phyloP scores from a whole-genome alignment of 2,113 vertebrate species.

The Isurus oxyrinchus region DNA sequence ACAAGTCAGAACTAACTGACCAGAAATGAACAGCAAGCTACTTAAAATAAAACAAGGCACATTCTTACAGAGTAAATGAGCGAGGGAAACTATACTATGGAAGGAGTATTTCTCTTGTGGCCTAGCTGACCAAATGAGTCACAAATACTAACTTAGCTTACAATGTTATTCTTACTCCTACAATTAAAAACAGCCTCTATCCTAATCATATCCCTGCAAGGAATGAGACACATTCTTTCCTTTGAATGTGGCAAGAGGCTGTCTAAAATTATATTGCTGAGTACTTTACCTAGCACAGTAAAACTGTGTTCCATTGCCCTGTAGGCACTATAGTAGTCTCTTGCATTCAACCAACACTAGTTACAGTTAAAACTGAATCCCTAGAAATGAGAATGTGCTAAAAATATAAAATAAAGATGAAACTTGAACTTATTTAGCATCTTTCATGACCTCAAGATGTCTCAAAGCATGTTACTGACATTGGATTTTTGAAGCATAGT shows the following conservation, averaged over 20 bases:
- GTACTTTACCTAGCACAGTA: neutral
- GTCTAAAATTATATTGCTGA: neutral
- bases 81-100: neutral
- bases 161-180: neutral
- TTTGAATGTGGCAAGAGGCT: neutral
- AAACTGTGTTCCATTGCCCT: neutral
- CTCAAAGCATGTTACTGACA: neutral
- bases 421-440: neutral
- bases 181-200: neutral
- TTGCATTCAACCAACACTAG: neutral
- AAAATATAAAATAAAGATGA: neutral
- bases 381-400: neutral
- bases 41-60: neutral
- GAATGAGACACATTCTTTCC: neutral
- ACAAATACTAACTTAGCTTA: neutral
- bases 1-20: neutral
- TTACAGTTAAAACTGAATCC: neutral
- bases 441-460: neutral
- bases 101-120: neutral
- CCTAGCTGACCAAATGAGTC: constrained; percentile 7
- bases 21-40: neutral
- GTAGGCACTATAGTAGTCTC: neutral
- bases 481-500: neutral
- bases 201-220: neutral
- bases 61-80: neutral